phyloP scores from a whole-genome alignment of 2,113 vertebrate genomes.

The Brienomyrus longianalis region DNA sequence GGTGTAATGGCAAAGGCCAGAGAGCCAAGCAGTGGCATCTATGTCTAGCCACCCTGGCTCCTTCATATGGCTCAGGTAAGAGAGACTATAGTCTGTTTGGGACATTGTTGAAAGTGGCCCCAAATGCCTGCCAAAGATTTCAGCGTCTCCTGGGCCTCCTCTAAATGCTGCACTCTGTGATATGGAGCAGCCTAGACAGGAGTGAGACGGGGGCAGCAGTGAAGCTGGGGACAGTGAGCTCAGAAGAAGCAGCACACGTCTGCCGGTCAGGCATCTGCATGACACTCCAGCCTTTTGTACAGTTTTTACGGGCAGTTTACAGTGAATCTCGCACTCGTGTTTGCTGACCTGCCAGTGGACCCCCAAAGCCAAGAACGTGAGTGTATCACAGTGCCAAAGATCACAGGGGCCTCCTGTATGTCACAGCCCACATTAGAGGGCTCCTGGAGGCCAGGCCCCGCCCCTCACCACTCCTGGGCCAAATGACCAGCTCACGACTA shows the following conservation, averaged over 20 bases:
- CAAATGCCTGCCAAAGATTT: conserved; percentile 4
- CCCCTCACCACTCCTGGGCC: conserved; percentile 14
- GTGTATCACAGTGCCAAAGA: not conserved
- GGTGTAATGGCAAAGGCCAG: not conserved
- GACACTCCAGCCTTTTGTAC: not conserved
- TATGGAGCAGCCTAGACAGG: conserved; percentile 10
- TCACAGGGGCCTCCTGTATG: not conserved
- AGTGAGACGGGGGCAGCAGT: not conserved
- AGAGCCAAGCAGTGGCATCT: not conserved
- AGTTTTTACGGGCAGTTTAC: not conserved
- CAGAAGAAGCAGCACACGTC: not conserved
- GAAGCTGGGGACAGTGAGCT: not conserved
- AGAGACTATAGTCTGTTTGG: conserved; percentile 24
- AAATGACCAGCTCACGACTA: conserved; percentile 24
- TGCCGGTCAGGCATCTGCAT: not conserved
- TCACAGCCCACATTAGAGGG: not conserved
- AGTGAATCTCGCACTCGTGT: not conserved
- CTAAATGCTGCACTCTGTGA: conserved; percentile 31
- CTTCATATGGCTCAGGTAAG: not conserved
- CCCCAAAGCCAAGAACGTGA: not conserved
- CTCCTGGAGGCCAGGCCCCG: not conserved
- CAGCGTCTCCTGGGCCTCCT: conserved; percentile 17
- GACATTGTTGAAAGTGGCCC: not conserved
- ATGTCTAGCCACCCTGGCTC: conserved; percentile 2
- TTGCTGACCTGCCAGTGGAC: not conserved